phyloP scores from a whole-genome alignment of 30 jellyfish, hydroid and myxozoan species.

The Aurelia coerulea region DNA sequence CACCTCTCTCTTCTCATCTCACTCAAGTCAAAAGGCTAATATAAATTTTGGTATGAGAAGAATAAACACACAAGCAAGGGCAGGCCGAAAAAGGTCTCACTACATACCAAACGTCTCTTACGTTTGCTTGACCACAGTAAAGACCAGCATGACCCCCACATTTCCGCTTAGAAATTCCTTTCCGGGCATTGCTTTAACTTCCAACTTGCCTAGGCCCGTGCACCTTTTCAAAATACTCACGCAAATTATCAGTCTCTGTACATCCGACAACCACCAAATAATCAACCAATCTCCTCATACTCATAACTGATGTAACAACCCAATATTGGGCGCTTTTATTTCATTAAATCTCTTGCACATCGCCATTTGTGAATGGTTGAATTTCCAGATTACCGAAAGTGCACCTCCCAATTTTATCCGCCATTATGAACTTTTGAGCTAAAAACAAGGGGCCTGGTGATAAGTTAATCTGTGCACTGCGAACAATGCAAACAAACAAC shows the following conservation, averaged over 20 bases:
- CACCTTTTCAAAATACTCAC: conserved; percentile 22
- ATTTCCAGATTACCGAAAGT: background rate
- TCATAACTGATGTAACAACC: conserved; percentile 20
- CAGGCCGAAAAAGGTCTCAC: too few relatives aligned
- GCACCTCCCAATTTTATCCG: conserved; percentile 67
- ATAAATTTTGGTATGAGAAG: too few relatives aligned
- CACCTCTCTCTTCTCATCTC: too few relatives aligned
- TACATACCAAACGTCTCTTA: too few relatives aligned
- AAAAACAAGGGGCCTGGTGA: conserved; percentile 3
- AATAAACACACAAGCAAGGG: too few relatives aligned
- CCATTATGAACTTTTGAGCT: conserved; percentile 40
- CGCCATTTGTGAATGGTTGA: background rate
- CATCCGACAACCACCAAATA: conserved; percentile 88
- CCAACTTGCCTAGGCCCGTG: background rate
- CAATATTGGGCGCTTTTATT: conserved; percentile 14
- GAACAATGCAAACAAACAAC: too few relatives aligned
- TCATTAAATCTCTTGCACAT: background rate
- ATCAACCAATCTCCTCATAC: conserved; percentile 83
- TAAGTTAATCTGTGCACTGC: background rate
- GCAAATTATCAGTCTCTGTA: conserved; percentile 58
- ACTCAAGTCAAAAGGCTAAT: too few relatives aligned
- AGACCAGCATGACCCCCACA: too few relatives aligned
- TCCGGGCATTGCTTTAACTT: background rate
- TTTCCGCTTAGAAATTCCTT: too few relatives aligned
- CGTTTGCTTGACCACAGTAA: too few relatives aligned